Evolutionary conservation across 2,797 vertebrate genomes (phyloP).

Genomic region (Epinephelus malabaricus): DNA sequence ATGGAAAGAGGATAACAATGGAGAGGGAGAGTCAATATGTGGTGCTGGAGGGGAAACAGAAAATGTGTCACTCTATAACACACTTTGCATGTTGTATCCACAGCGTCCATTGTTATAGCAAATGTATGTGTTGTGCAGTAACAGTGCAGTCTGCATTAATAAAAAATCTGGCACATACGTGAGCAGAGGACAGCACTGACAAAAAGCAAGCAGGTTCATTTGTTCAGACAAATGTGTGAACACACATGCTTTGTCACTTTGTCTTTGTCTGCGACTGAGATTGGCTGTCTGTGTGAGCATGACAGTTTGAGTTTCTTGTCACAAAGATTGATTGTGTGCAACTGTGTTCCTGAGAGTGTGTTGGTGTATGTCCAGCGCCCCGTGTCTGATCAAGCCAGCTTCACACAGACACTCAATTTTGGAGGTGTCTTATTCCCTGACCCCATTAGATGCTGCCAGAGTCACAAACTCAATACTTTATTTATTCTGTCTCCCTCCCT

Average conservation of each 20-base stretch:
- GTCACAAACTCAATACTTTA: slow-evolving; percentile 85
- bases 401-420: slow-evolving; percentile 85
- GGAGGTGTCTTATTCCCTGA: slow-evolving; percentile 84
- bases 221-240: slow-evolving; percentile 68
- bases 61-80: not conserved
- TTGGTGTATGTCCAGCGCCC: slow-evolving; percentile 62
- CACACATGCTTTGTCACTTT: slow-evolving; percentile 61
- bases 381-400: slow-evolving; percentile 80
- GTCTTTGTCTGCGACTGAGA: slow-evolving; percentile 67
- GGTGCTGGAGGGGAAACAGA: not conserved
- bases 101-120: slow-evolving; percentile 20
- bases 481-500: slow-evolving; percentile 78
- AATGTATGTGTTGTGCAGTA: slow-evolving; percentile 14
- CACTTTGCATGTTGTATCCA: slow-evolving; percentile 12
- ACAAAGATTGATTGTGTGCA: slow-evolving; percentile 79
- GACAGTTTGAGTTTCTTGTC: slow-evolving; percentile 77
- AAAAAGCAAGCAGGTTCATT: slow-evolving; percentile 47
- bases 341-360: slow-evolving; percentile 58
- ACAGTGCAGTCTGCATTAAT: slow-evolving; percentile 4
- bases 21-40: not conserved
- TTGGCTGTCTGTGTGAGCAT: slow-evolving; percentile 68
- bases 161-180: slow-evolving; percentile 22
- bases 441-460: slow-evolving; percentile 83
- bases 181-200: slow-evolving; percentile 31
- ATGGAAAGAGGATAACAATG: not conserved